Evolutionary conservation across 1,140 invertebrate genomes (phyloP), one percentile per base, ranked within the genome.

Genomic region (Homarus americanus): DNA sequence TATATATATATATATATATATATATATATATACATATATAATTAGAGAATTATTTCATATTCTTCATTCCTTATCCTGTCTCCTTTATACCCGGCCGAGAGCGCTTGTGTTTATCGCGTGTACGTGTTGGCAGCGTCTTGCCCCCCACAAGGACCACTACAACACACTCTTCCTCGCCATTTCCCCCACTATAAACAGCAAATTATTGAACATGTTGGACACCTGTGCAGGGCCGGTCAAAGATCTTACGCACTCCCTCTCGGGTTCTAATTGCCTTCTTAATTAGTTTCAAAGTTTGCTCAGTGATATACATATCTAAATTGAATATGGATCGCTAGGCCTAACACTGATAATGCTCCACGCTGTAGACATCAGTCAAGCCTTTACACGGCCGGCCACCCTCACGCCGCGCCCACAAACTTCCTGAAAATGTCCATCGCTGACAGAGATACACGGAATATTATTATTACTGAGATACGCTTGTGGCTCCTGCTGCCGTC

Each of bases 311-410:
- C 84, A 86, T 86, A 86, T 86, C 84, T 86, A 86, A 86, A 86
- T 86, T 86, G 84, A 86, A 86, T 86, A 86, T 86, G 84, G 84
- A 86, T 86, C 49, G 84, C 72, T 86, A 86, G 84, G 84, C 84
- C 84, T 86, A 86, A 84, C 41, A 84, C 15, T 44, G 66, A 76
- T 49, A 58, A 76, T 53, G 28, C 78, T 53, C 78, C 76, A 79
- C 38, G n/a, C n/a, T 40, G 41, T 49, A 36, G 44, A 34, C 79
- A 82, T 63, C 44, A 82, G 44, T 63, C 78, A 53, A 44, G 32
- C 78, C 49, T 49, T 82, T 63, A 34, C 80, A 20, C 49, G 7
- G 20, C 12, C 36, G n/a, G n/a, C 53, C 34, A 36, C 79, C 53
- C 79, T 63, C 49, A 7, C 49, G 53, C 58, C 34, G n/a, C 41